Evolutionary conservation across 2,888 invertebrate genomes (phyloP).

Genomic region (Nezara viridula): DNA sequence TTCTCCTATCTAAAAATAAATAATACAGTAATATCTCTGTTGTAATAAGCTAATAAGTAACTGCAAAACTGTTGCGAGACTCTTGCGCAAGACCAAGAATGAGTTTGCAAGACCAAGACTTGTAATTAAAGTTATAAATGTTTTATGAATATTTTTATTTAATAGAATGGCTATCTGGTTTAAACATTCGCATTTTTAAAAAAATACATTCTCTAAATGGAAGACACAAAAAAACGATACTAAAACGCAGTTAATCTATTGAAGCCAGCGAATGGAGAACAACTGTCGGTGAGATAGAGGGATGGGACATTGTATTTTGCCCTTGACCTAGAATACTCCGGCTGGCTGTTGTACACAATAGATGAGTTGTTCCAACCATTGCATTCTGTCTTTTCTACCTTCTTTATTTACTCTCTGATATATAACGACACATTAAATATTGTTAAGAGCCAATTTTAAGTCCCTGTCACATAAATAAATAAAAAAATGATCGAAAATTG

Average conservation of each 20-base stretch:
- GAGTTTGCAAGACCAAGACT: too few species aligned
- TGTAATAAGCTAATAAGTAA: too few species aligned
- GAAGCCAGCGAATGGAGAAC: background rate
- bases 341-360: background rate
- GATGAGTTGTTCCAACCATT: background rate
- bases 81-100: too few species aligned
- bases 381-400: background rate
- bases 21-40: too few species aligned
- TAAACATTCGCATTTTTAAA: background rate
- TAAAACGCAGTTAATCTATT: background rate
- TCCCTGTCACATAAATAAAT: background rate
- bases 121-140: too few species aligned
- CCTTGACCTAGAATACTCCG: slow-evolving; percentile 11
- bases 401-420: background rate
- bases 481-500: too few species aligned
- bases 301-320: background rate
- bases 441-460: background rate
- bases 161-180: background rate
- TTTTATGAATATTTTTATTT: background rate
- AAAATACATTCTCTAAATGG: background rate
- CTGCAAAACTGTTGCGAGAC: too few species aligned
- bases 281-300: background rate
- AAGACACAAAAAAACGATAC: background rate
- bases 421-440: background rate
- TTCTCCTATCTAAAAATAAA: too few species aligned